phyloP scores from a whole-genome alignment of 1,140 invertebrate genomes.

The Brachionus sp. region DNA sequence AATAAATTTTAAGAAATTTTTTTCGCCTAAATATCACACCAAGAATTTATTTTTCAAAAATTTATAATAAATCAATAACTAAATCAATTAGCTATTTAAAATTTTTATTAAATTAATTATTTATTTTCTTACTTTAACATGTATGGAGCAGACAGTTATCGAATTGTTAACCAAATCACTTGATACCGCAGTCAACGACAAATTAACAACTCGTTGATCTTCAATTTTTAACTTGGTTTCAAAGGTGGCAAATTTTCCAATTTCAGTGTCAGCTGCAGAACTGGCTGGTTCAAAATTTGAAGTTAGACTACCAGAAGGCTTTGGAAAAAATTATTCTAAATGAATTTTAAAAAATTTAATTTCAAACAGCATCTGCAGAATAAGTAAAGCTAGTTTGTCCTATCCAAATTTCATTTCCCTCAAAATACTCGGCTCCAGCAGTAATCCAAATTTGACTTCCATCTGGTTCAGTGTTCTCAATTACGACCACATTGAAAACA shows the following conservation, averaged over 20 bases:
- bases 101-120: too few relatives aligned
- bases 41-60: too few relatives aligned
- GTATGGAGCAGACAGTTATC: slow-evolving; percentile 1
- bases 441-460: slow-evolving; percentile 56
- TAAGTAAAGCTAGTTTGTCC: slow-evolving; percentile 54
- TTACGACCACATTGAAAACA: slow-evolving; percentile 56
- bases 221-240: background rate
- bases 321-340: background rate
- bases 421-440: slow-evolving; percentile 60
- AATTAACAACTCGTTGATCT: background rate
- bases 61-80: too few relatives aligned
- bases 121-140: background rate
- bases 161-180: background rate
- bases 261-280: slow-evolving; percentile 1
- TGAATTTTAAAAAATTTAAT: background rate
- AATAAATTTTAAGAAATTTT: too few relatives aligned
- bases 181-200: background rate
- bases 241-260: slow-evolving; percentile 15
- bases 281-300: background rate
- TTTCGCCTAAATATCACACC: too few relatives aligned
- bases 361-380: background rate
- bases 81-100: too few relatives aligned
- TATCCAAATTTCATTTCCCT: slow-evolving; percentile 59
- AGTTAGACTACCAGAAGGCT: background rate
- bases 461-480: slow-evolving; percentile 52